phyloP scores from a whole-genome alignment of 2,888 invertebrate genomes.

The Sphaerophoria taeniata region DNA sequence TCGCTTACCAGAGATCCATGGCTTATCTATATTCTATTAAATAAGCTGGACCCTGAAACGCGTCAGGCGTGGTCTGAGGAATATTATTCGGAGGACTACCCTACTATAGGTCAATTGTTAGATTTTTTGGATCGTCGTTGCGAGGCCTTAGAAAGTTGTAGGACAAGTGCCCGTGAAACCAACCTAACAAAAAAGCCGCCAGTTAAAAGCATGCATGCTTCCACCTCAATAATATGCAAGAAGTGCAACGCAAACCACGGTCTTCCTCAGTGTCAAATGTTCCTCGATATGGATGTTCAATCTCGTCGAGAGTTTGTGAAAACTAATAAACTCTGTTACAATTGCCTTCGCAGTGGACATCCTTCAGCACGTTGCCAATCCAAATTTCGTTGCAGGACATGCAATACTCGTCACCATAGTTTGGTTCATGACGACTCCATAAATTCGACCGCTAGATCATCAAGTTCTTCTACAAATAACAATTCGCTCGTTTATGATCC shows the following conservation, averaged over 20 bases:
- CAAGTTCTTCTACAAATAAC: background rate
- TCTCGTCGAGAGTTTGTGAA: too few species aligned
- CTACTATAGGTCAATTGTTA: background rate
- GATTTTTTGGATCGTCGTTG: constrained; percentile 1
- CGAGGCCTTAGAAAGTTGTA: background rate
- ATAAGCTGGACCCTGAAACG: constrained; percentile 30
- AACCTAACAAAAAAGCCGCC: too few species aligned
- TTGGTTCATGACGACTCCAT: background rate
- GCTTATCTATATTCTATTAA: constrained; percentile 31
- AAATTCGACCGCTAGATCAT: background rate
- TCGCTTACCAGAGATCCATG: constrained; percentile 25
- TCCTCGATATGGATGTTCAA: too few species aligned
- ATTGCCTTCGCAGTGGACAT: too few species aligned
- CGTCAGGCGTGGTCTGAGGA: constrained; percentile 7
- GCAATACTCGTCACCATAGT: too few species aligned
- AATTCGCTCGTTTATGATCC: background rate
- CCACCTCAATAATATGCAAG: too few species aligned
- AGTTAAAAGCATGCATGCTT: too few species aligned
- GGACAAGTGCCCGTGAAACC: background rate
- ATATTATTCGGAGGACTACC: background rate
- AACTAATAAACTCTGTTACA: too few species aligned
- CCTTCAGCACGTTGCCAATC: too few species aligned
- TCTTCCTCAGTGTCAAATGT: too few species aligned
- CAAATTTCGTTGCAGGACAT: too few species aligned
- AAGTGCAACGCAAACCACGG: too few species aligned